phyloP scores from a whole-genome alignment of 1,140 invertebrate genomes.

The Magallana angulata region DNA sequence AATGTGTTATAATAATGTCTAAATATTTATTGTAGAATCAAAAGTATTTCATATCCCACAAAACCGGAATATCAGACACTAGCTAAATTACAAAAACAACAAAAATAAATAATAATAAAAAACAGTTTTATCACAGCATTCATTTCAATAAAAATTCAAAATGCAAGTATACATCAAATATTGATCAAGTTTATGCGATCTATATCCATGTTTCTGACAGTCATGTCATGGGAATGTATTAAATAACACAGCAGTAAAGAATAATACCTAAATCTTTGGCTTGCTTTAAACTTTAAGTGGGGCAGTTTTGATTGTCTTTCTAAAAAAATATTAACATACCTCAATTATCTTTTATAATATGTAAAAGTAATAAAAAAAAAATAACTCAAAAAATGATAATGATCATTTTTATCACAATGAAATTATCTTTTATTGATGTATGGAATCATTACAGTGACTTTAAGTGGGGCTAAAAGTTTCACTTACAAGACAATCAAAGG shows the following conservation, averaged over 20 bases:
- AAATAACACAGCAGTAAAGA: not conserved
- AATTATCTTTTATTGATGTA: no score
- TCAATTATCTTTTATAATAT: not conserved
- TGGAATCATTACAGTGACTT: no score
- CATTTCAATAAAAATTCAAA: not conserved
- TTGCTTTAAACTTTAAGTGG: not conserved
- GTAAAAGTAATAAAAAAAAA: not conserved
- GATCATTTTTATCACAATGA: no score
- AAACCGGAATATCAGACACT: constrained; percentile 9
- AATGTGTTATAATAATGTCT: not conserved
- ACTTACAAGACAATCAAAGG: no score
- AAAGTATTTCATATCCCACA: not conserved
- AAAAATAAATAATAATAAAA: not conserved
- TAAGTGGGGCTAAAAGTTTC: no score
- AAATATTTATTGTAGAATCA: not conserved
- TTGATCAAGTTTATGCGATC: not conserved
- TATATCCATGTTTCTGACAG: no score
- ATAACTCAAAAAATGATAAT: not conserved
- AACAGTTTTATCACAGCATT: constrained; percentile 12
- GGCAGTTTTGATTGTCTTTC: not conserved
- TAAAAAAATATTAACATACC: not conserved
- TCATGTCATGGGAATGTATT: not conserved
- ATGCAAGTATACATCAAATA: not conserved
- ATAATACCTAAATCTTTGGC: not conserved
- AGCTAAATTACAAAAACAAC: not conserved